A percentile compares a stretch with the other conserved stretches of the same genome.
Evolutionary conservation across 2,113 vertebrate genomes (phyloP).

Genomic region (Athene cunicularia): DNA sequence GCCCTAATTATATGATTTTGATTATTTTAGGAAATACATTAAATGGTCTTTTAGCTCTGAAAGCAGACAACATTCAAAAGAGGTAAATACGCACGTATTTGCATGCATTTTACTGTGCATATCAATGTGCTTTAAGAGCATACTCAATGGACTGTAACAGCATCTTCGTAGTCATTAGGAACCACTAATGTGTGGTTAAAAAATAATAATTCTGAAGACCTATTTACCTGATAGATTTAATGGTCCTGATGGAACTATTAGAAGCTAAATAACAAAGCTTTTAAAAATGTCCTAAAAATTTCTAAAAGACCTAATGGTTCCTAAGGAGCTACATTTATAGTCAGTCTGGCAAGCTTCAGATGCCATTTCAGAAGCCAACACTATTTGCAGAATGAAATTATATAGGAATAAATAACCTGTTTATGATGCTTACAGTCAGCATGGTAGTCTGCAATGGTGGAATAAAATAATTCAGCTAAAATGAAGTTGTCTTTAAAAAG

Average conservation of each 20-base stretch:
- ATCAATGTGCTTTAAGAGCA: conserved; percentile 29
- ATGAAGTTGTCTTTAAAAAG: background rate
- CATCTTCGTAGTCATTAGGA: conserved; percentile 19
- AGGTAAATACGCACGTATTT: background rate
- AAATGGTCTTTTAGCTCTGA: conserved; percentile 11
- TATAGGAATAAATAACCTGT: background rate
- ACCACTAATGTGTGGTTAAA: conserved; percentile 56
- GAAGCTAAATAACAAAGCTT: conserved; percentile 43
- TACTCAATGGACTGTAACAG: background rate
- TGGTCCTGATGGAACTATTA: conserved; percentile 54
- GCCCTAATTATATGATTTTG: background rate
- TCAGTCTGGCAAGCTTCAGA: background rate
- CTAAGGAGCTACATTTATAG: background rate
- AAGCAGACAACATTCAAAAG: background rate
- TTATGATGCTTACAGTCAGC: background rate
- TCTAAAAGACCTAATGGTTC: background rate
- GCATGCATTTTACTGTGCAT: conserved; percentile 20
- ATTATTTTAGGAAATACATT: conserved; percentile 18
- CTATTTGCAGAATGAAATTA: background rate
- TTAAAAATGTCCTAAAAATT: background rate
- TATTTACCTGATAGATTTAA: conserved; percentile 64
- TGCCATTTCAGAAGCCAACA: background rate
- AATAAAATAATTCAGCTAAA: background rate
- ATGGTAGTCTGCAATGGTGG: background rate
- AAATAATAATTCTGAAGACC: conserved; percentile 47